Evolutionary conservation across 1,140 invertebrate species (phyloP).

Genomic region (Brachionus paranguensis): DNA sequence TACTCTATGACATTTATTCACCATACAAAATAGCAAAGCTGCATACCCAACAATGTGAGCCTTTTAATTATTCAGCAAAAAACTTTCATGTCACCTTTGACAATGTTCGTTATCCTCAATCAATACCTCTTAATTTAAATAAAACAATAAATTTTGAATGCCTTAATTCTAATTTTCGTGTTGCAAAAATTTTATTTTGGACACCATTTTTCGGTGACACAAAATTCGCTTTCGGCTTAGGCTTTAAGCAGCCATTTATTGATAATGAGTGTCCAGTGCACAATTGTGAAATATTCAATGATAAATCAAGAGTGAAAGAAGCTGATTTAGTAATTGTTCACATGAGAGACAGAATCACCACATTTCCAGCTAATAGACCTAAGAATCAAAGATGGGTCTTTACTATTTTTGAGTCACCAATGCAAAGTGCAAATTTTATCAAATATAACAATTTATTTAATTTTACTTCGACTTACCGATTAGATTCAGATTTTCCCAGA

Average conservation of each 20-base stretch:
- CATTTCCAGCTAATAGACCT: background rate
- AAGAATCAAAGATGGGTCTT: slow-evolving; percentile 34
- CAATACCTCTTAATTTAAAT: background rate
- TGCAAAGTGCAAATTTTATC: background rate
- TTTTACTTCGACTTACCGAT: slow-evolving; percentile 9
- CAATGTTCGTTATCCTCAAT: background rate
- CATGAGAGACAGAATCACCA: background rate
- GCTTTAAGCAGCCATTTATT: background rate
- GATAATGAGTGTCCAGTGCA: background rate
- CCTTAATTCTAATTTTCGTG: background rate
- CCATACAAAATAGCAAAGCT: too few species aligned
- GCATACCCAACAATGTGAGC: background rate
- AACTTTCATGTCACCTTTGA: background rate
- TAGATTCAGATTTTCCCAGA: background rate
- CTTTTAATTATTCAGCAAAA: background rate
- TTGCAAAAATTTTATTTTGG: slow-evolving; percentile 7
- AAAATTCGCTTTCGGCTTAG: background rate
- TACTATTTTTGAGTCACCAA: background rate
- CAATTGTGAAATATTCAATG: background rate
- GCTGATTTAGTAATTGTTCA: slow-evolving; percentile 6
- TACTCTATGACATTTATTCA: too few species aligned
- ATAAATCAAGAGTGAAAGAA: background rate
- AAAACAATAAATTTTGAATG: slow-evolving; percentile 19
- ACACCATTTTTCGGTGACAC: background rate
- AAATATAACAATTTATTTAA: background rate